These are phyloP conservation scores for Pyrgilauda ruficollis DNA, from an alignment of 2,113 vertebrate genomes.

Conservation along the genomic window DNA sequence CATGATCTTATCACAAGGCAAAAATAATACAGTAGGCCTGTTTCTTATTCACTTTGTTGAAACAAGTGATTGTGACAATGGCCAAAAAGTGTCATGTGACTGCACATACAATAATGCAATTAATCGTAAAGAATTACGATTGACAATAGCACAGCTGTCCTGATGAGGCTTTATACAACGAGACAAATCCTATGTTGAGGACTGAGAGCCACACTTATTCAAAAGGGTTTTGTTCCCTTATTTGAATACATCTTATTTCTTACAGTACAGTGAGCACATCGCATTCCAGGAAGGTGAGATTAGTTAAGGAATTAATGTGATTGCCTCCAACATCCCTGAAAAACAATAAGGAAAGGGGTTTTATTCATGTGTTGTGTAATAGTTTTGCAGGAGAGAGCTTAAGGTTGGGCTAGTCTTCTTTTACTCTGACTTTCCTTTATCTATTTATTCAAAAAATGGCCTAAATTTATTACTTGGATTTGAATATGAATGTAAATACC, in stretches of 20 bases:
- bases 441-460: neutral
- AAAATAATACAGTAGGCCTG: neutral
- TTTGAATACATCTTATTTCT: slow-evolving; percentile 48
- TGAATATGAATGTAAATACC: neutral
- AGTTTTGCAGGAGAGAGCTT: neutral
- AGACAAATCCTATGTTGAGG: neutral
- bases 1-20: neutral
- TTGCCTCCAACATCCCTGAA: slow-evolving; percentile 81
- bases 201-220: neutral
- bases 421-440: neutral
- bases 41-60: neutral
- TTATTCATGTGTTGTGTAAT: neutral
- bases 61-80: neutral
- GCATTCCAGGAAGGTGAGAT: slow-evolving; percentile 75
- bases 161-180: neutral
- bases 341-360: neutral
- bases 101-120: neutral
- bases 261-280: slow-evolving; percentile 76
- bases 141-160: neutral
- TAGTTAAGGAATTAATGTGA: slow-evolving; percentile 70
- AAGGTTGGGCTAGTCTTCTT: neutral
- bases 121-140: neutral
- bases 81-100: neutral
- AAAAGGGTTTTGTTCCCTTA: neutral
- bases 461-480: neutral